Conservation (phyloP, 2,113 vertebrate species). For the Charadrius vociferus region DNA sequence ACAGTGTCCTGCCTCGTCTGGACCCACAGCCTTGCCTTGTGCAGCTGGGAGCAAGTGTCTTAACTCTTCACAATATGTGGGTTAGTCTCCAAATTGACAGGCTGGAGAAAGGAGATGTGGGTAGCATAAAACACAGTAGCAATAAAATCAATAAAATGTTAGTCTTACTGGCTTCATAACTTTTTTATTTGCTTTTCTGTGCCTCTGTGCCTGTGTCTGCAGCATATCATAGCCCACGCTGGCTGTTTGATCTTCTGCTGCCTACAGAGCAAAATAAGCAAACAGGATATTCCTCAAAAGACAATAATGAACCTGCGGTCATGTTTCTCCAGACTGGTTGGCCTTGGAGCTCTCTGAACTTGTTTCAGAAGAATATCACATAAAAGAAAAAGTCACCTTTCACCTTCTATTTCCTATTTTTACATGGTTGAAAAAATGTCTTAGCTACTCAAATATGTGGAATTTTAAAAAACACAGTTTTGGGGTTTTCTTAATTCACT, state of each 20-base stretch:
- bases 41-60: too few relatives aligned
- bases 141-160: background rate
- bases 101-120: background rate
- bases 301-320: background rate
- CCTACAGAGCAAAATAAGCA: background rate
- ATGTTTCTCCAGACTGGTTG: background rate
- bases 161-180: background rate
- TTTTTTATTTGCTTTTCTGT: background rate
- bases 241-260: background rate
- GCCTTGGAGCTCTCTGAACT: background rate
- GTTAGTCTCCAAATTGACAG: background rate
- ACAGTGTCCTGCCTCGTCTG: too few relatives aligned
- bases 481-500: background rate
- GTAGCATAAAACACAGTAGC: background rate
- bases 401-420: background rate
- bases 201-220: background rate
- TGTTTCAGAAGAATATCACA: background rate
- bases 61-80: background rate
- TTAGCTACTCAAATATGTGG: background rate
- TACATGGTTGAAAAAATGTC: background rate
- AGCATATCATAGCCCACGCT: background rate
- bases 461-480: background rate
- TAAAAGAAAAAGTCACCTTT: background rate
- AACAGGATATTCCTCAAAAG: background rate
- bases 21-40: too few relatives aligned